Evolutionary conservation across 2,797 vertebrate species (phyloP).

Genomic region (Hydrolagus colliei): DNA sequence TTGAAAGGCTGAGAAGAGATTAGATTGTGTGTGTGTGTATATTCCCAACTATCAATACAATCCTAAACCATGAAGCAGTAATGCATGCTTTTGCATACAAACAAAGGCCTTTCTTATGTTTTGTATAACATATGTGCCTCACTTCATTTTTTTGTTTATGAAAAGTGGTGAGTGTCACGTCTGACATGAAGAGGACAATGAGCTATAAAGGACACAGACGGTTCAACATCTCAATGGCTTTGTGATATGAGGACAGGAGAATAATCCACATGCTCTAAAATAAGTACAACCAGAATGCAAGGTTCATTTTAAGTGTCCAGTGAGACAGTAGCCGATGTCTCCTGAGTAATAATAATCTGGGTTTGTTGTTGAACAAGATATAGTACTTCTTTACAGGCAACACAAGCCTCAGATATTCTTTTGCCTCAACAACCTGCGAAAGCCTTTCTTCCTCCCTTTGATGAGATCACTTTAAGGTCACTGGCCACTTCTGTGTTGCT

Average conservation of each 20-base stretch:
- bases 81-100: not conserved
- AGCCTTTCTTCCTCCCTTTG: conserved; percentile 12
- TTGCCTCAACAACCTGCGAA: not conserved
- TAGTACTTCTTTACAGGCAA: not conserved
- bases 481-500: conserved; percentile 46
- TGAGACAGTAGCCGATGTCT: not conserved
- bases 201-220: too few relatives aligned
- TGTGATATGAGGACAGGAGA: not conserved
- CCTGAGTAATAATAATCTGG: not conserved
- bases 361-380: not conserved
- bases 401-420: not conserved
- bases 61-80: not conserved
- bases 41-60: not conserved
- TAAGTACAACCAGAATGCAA: not conserved
- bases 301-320: not conserved
- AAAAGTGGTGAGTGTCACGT: not conserved
- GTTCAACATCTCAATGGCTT: too few relatives aligned
- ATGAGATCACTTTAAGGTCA: conserved; percentile 45
- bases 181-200: not conserved
- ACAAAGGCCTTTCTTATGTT: too few relatives aligned
- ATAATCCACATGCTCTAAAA: not conserved
- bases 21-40: not conserved
- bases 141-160: not conserved
- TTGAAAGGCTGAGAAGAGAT: not conserved
- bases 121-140: not conserved